These are phyloP conservation scores for Leptinotarsa undecemlineata DNA, from an alignment of 1,140 invertebrate species.

Conservation along the genomic window DNA sequence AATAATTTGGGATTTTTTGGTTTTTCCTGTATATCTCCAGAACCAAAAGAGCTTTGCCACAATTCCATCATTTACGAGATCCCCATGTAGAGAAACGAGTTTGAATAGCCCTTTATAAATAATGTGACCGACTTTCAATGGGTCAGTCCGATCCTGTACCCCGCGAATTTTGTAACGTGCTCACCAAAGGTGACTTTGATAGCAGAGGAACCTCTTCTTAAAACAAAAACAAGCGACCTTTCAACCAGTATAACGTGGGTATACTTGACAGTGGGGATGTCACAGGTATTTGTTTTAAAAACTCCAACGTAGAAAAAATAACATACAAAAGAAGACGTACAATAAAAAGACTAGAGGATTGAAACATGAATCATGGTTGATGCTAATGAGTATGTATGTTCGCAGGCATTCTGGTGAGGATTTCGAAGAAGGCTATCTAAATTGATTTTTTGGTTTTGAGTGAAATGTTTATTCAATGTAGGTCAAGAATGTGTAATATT, in stretches of 20 bases:
- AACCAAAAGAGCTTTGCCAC: too few relatives aligned
- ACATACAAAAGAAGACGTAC: conserved; percentile 27
- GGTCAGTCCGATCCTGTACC: not conserved
- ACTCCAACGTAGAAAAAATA: conserved; percentile 43
- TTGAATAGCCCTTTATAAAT: too few relatives aligned
- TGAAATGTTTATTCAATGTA: too few relatives aligned
- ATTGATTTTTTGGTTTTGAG: too few relatives aligned
- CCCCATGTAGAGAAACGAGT: too few relatives aligned
- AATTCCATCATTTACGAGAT: too few relatives aligned
- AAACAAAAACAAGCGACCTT: conserved; percentile 29
- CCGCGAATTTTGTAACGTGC: conserved; percentile 18
- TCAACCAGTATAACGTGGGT: conserved; percentile 41
- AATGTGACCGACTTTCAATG: not conserved
- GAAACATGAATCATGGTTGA: conserved; percentile 17
- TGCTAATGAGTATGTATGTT: conserved; percentile 13
- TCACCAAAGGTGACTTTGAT: conserved; percentile 19
- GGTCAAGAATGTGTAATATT: too few relatives aligned
- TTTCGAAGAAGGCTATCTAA: too few relatives aligned
- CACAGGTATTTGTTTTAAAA: conserved; percentile 43
- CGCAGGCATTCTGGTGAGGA: too few relatives aligned
- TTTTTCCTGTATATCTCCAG: too few relatives aligned
- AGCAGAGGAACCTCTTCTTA: conserved; percentile 24
- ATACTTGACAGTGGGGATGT: conserved; percentile 45
- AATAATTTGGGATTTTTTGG: too few relatives aligned
- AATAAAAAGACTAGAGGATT: conserved; percentile 6